Conservation (phyloP, 2,888 invertebrate species). For the Xestia c-nigrum region DNA sequence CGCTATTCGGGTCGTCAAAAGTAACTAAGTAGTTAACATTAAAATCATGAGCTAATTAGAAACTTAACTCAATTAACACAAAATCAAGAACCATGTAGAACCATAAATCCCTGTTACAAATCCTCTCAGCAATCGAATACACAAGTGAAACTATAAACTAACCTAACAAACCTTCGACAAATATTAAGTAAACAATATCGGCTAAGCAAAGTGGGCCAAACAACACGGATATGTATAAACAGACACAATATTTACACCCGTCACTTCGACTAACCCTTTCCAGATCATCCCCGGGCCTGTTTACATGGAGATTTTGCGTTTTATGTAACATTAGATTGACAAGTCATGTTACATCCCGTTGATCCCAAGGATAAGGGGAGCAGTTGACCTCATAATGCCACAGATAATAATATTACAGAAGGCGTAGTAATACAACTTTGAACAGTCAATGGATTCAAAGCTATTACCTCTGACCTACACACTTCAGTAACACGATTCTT, state of each 20-base stretch:
- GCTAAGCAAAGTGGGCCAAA: conserved; percentile 16
- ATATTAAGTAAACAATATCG: conserved; percentile 3
- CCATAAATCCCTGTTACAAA: neutral
- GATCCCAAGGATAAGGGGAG: conserved; percentile 42
- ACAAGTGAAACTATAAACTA: neutral
- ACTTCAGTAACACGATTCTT: neutral
- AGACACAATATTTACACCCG: conserved; percentile 23
- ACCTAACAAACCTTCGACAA: neutral
- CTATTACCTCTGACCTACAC: neutral
- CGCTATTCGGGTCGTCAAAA: no score
- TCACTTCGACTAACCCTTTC: conserved; percentile 27
- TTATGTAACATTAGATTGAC: conserved; percentile 48
- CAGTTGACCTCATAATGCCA: conserved; percentile 34
- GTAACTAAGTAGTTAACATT: no score
- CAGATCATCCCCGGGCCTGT: conserved; percentile 22
- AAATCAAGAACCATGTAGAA: neutral
- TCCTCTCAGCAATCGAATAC: neutral
- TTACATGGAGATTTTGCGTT: conserved; percentile 47
- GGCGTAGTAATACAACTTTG: neutral
- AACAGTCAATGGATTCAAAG: neutral
- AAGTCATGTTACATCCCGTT: conserved; percentile 45
- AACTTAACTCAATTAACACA: no score
- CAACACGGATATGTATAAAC: conserved; percentile 14
- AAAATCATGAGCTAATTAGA: no score
- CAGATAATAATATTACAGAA: neutral